A percentile compares a stretch with the other conserved stretches of the same genome.
Conservation (phyloP, 2,113 vertebrate species). For the Oophaga pumilio region DNA sequence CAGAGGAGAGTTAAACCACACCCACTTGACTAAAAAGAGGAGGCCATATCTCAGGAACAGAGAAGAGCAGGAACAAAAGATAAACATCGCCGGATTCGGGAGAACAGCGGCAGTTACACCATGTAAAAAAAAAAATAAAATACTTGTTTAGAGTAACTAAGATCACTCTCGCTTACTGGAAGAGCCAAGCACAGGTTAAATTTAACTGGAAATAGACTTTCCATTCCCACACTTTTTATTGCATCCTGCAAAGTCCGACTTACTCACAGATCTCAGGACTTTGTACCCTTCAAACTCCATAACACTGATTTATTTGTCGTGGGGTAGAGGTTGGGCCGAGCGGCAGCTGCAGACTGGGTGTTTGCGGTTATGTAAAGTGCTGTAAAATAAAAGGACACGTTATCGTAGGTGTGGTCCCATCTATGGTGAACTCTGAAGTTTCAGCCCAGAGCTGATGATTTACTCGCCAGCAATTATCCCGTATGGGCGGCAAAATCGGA, state of each 20-base stretch:
- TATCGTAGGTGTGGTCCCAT: slow-evolving; percentile 25
- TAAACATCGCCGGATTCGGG: too few relatives aligned
- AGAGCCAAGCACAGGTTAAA: background rate
- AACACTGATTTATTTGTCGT: slow-evolving; percentile 29
- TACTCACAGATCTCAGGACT: background rate
- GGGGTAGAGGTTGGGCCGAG: background rate
- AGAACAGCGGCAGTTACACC: too few relatives aligned
- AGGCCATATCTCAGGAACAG: too few relatives aligned
- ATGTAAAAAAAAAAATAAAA: too few relatives aligned
- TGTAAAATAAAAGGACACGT: slow-evolving; percentile 24
- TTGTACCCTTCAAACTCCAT: background rate
- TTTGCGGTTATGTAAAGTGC: slow-evolving; percentile 20
- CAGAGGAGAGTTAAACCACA: too few relatives aligned
- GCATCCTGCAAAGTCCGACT: background rate
- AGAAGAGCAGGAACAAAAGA: too few relatives aligned
- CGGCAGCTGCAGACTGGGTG: background rate
- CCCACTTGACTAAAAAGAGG: too few relatives aligned
- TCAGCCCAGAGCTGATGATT: background rate
- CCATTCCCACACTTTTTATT: background rate
- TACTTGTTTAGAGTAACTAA: too few relatives aligned
- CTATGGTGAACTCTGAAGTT: background rate
- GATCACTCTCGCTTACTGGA: background rate
- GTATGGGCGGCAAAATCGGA: background rate
- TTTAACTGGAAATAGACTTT: slow-evolving; percentile 6
- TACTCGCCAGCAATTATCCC: background rate